Conservation (phyloP, 2,113 vertebrate genomes). For the Athene cunicularia region DNA sequence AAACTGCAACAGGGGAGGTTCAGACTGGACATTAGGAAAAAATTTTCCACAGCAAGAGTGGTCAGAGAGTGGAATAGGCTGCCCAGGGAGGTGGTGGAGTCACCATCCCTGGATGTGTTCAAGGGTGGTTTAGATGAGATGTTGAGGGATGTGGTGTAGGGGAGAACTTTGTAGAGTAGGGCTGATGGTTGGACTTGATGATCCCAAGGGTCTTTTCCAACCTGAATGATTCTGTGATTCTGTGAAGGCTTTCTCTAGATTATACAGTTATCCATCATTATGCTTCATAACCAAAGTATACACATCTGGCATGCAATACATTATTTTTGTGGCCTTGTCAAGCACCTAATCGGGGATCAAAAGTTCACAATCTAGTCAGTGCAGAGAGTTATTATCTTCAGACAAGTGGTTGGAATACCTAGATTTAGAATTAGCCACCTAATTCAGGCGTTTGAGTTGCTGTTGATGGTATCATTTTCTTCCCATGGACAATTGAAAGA, state of each 20-base stretch:
- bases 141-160: no score
- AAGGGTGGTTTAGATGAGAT: no score
- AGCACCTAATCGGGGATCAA: not conserved
- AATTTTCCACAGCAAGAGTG: no score
- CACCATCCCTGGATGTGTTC: no score
- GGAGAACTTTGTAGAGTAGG: no score
- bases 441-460: not conserved
- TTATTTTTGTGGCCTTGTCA: not conserved
- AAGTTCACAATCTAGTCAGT: not conserved
- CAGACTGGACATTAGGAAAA: no score
- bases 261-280: not conserved
- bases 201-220: no score
- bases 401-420: not conserved
- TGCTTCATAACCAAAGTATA: not conserved
- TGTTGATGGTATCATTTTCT: accelerated
- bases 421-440: not conserved
- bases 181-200: no score
- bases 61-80: no score
- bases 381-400: not conserved
- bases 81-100: no score
- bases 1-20: no score
- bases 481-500: not conserved
- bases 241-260: not conserved
- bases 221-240: no score
- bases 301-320: not conserved